A percentile compares a stretch with the other conserved stretches of the same genome.
Evolutionary conservation across 1,140 invertebrate species (phyloP).

Genomic region (Atta texana): DNA sequence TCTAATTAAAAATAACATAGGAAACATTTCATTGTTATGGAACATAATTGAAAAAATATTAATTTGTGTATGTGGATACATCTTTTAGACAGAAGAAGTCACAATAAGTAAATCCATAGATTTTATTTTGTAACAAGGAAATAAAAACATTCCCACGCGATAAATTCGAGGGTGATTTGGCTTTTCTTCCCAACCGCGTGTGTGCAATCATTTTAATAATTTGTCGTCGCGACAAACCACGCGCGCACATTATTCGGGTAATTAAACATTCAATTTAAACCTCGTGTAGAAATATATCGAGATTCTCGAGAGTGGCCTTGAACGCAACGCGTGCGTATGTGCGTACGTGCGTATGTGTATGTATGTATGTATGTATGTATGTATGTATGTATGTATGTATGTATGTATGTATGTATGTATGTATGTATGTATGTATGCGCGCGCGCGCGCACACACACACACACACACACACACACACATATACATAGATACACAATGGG

Average conservation of each 20-base stretch:
- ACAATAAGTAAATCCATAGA: constrained; percentile 9
- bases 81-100: background rate
- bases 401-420: no score
- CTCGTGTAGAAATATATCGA: background rate
- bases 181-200: background rate
- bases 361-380: background rate
- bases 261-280: constrained; percentile 38
- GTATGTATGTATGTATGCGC: no score
- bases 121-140: background rate
- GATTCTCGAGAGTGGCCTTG: constrained; percentile 6
- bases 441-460: no score
- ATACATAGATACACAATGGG: background rate
- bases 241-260: constrained; percentile 18
- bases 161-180: background rate
- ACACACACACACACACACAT: no score
- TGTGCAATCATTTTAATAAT: background rate
- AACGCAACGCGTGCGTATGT: background rate
- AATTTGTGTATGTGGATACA: background rate
- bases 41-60: constrained; percentile 9
- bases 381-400: background rate
- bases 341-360: background rate
- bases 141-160: constrained; percentile 4
- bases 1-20: background rate
- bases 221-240: background rate
- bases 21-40: background rate